Base-by-base conservation (phyloP, 2,888 invertebrate genomes). In the Leptogaster cylindrica region DNA sequence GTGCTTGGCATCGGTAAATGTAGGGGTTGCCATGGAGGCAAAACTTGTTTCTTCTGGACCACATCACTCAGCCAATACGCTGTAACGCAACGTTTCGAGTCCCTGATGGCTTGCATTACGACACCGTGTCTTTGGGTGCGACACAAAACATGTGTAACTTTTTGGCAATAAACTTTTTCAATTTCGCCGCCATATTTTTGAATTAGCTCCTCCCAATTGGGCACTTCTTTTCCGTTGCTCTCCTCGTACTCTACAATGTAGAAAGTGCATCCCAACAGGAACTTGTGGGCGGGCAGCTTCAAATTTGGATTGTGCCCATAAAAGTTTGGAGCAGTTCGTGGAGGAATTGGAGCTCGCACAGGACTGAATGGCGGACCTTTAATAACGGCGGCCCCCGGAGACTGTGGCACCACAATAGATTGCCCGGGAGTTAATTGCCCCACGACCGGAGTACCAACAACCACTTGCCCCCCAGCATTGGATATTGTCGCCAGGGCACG, bases 271-370 rank as follows among this genome's bases (percentile, higher is more conserved):
- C 97, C 97, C 28, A 96, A 83, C 48, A 98, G 82, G 81, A 95
- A 97, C 65, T 95, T 83, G 74, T 96, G 94, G 0, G 91, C 88
- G 7, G 97, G 96, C 71, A 93, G 83, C 82, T 93, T 94, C 50
- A 95, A 83, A 78, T 92, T 92, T 8, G 94, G 94, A 82, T 96
- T 96, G 83, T 97, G 96, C 0, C 96, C 95, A 80, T 92, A 94
- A 81, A 93, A 95, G 75, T 93, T 92, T 10, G 89, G 88, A 5
- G 55, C 55, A 18, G 55, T 55, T 10, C 89, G 85, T 1, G 88
- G 87, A 6, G 80, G 79, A 16, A 84, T 83, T 28, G 83, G 83
- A 20, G 82, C 73, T 63, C 74, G 82, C 78, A 69, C 88, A 83
- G 74, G 87, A 78, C 67, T 88, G 82, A 71, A 83, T 2, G 75